These are phyloP conservation scores for Chrysolina haemoptera DNA, from an alignment of 2,888 invertebrate genomes.

Conservation along the genomic window DNA sequence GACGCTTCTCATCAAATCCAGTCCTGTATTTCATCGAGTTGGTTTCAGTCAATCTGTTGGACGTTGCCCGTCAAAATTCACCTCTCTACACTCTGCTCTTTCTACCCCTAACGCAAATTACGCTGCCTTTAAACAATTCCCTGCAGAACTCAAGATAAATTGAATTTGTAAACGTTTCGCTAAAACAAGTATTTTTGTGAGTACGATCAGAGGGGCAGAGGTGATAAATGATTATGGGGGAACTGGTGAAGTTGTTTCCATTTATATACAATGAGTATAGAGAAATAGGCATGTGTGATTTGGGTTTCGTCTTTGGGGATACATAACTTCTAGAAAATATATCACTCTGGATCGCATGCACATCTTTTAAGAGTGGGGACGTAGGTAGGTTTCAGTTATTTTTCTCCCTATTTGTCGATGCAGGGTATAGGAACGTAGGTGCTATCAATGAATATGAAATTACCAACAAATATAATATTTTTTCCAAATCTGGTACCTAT, in stretches of 20 bases:
- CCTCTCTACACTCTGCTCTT: constrained; percentile 31
- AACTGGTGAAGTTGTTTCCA: constrained; percentile 19
- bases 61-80: constrained; percentile 52
- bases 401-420: too few species aligned
- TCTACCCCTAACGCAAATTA: constrained; percentile 58
- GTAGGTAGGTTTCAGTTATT: too few species aligned
- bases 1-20: background rate
- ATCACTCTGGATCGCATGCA: background rate
- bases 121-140: constrained; percentile 56
- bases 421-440: background rate
- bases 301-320: constrained; percentile 13
- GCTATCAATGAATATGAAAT: too few species aligned
- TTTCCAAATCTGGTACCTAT: too few species aligned
- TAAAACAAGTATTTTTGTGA: constrained; percentile 52
- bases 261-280: constrained; percentile 21
- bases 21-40: constrained; percentile 23
- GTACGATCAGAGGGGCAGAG: constrained; percentile 43
- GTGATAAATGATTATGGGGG: constrained; percentile 52
- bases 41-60: constrained; percentile 54
- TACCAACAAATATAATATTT: too few species aligned
- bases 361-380: background rate
- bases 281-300: constrained; percentile 20
- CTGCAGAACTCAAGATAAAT: constrained; percentile 55
- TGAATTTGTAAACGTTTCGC: constrained; percentile 57
- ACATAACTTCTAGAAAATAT: background rate